Evolutionary conservation across 2,888 invertebrate species (phyloP), one percentile per base, ranked within the genome.

Genomic region (Ophion ventricosus): DNA sequence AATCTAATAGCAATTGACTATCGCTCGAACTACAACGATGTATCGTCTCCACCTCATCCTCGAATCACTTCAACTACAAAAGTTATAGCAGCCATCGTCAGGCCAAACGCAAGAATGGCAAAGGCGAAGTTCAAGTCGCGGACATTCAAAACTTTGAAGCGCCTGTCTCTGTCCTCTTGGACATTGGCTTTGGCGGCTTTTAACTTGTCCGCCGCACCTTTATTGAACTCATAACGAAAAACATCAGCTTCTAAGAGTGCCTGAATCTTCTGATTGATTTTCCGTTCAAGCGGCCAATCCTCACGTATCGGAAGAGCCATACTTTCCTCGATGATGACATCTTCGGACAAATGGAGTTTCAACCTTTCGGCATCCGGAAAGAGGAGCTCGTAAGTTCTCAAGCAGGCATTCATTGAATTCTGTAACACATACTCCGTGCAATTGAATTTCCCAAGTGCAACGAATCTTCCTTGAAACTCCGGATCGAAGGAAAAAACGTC

Each of bases 281-380:
- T 49, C 1, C 35, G 26, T 54, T 63, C 49, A n/a, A 74, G 17
- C 8, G 74, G 74, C 74, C 74, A 74, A 54, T 74, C 63, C 5
- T 29, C 20, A 8, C 74, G 63, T 1, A 73, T 25, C 2, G 57
- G 35, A 14, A 5, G 11, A 26, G 25, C 8, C 40, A 74, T 0
- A 43, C 20, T 14, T 25, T 2, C 3, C 29, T 23, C 23, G 26
- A 26, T 10, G 23, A 49, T 5, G 4, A 20, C 20, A 20, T 20
- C 2, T 29, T 49, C 5, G 25, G 74, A 63, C 17, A 74, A 2
- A 64, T 74, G 74, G 14, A 74, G 49, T 11, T 74, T 74, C 1
- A 54, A 64, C 20, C 23, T 20, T 25, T 7, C 54, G 4, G 23
- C 74, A 2, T 54, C 43, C 20, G 20, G 2, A 1, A 29, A 29